phyloP scores from a whole-genome alignment of 2,113 vertebrate species.

The Hippocampus guttulatus region DNA sequence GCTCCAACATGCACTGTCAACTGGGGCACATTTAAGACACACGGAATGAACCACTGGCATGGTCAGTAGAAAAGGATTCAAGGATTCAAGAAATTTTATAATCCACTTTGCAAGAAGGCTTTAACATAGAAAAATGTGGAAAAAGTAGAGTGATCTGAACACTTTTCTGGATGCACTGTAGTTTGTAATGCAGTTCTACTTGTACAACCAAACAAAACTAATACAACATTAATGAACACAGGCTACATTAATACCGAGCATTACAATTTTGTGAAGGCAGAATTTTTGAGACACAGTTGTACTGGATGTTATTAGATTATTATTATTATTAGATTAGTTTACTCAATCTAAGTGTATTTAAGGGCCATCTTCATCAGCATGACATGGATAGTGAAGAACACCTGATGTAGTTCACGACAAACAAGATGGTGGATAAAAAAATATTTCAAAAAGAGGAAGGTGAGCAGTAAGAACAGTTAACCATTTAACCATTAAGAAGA shows the following conservation, averaged over 20 bases:
- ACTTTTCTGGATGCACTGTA: background rate
- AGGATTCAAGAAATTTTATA: too few species aligned
- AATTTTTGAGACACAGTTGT: background rate
- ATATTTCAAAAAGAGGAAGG: background rate
- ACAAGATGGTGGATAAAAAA: background rate
- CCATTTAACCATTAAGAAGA: background rate
- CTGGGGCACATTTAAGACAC: too few species aligned
- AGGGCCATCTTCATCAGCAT: background rate
- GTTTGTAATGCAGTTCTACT: background rate
- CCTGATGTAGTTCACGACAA: background rate
- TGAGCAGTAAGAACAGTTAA: background rate
- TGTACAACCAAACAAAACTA: background rate
- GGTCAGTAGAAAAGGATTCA: too few species aligned
- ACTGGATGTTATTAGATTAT: background rate
- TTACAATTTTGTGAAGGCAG: background rate
- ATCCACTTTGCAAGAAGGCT: background rate
- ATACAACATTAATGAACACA: background rate
- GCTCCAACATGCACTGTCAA: too few species aligned
- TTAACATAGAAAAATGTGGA: background rate
- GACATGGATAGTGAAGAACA: conserved; percentile 6
- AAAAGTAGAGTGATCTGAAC: background rate
- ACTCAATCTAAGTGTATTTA: background rate
- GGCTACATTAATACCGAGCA: background rate
- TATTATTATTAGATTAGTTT: too few species aligned
- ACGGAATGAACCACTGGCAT: too few species aligned